phyloP scores from a whole-genome alignment of 2,113 vertebrate genomes.

The Cinclus mexicanus region DNA sequence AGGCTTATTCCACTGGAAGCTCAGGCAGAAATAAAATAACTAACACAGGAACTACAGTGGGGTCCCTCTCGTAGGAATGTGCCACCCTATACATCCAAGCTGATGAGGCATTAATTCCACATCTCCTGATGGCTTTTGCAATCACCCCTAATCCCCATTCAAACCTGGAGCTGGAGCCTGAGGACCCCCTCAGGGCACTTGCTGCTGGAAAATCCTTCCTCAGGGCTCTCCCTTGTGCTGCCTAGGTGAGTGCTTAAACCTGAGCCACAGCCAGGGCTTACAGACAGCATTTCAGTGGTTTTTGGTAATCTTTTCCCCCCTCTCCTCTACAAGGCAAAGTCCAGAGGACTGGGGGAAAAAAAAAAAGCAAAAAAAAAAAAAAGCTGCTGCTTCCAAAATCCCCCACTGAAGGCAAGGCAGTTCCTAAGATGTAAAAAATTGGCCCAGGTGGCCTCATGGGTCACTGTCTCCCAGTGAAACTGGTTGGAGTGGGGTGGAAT shows the following conservation, averaged over 20 bases:
- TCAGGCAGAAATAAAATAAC: not conserved
- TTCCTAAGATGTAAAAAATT: not conserved
- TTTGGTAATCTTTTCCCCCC: rapidly evolving
- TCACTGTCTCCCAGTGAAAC: not conserved
- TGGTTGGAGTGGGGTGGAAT: not conserved
- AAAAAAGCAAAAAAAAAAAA: not conserved
- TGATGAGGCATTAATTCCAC: not conserved
- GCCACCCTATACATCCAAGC: not conserved
- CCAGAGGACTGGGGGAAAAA: not conserved
- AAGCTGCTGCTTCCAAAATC: not conserved
- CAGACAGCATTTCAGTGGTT: not conserved
- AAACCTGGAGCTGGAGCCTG: not conserved
- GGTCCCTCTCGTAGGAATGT: too few relatives aligned
- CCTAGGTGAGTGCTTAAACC: not conserved
- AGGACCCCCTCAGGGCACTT: not conserved
- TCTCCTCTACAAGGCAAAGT: not conserved
- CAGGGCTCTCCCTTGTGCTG: not conserved
- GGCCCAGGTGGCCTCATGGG: not conserved
- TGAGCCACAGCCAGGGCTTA: not conserved
- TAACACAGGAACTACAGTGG: not conserved
- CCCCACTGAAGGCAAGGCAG: not conserved
- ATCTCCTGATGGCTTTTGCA: not conserved
- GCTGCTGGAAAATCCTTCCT: not conserved
- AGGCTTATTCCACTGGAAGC: not conserved
- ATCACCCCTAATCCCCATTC: not conserved